Evolutionary conservation across 2,888 invertebrate species (phyloP), one percentile per base, ranked within the genome.

Genomic region (Leuctra nigra): DNA sequence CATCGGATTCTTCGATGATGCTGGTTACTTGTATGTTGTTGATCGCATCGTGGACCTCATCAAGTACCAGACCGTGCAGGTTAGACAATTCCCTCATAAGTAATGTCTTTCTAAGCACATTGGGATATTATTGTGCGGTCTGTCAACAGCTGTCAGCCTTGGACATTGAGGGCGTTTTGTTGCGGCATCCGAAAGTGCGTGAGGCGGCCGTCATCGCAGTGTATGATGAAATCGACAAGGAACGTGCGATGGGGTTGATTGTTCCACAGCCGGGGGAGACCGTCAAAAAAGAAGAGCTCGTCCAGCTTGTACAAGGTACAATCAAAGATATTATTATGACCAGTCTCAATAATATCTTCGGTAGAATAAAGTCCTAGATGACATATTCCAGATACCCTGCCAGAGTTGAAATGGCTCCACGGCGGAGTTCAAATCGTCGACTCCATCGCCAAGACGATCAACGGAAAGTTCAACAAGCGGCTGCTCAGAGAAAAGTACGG

Each of bases 11-110:
- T 68, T 68, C 50, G 70, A 73, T 53, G 65, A 68, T 9, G 67
- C 73, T n/a, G 73, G 70, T 1, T 67, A 66, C 59, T 71, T 70
- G 62, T 72, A 64, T 59, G 65, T 75, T 48, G 70, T 72, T 2
- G 76, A 74, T 60, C 64, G 77, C 38, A 63, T 75, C 39, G 77
- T 77, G 61, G 75, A 76, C 59, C 66, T 77, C 54, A 76, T 77
- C 63, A 77, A 77, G 64, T 72, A 72, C 59, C 74, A 75, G 61
- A 75, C 73, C 22, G 66, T 69, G 24, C 75, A 75, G 67, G 74
- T 39, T 18, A 39, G 39, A 18, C 4, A n/a, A n/a, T n/a, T n/a
- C n/a, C n/a, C n/a, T n/a, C n/a, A n/a, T n/a, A n/a, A n/a, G n/a
- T n/a, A n/a, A n/a, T n/a, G n/a, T n/a, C n/a, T n/a, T n/a, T n/a